A percentile compares a stretch with the other conserved stretches of the same genome.
Evolutionary conservation across 2,888 invertebrate genomes (phyloP).

Genomic region (Apamea monoglypha): DNA sequence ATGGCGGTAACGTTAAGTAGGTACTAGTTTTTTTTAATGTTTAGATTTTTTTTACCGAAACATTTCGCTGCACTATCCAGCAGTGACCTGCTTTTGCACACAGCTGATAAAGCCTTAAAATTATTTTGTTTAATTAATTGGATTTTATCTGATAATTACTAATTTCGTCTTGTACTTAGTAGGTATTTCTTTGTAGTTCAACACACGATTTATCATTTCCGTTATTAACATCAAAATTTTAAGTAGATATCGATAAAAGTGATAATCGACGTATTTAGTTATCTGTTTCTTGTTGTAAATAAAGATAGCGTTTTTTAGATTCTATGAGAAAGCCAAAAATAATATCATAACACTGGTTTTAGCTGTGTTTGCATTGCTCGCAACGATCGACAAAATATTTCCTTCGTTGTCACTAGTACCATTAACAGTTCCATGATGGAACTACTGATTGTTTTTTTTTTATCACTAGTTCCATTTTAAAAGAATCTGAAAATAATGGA

Average conservation of each 20-base stretch:
- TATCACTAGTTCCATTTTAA: no score
- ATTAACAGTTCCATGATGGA: no score
- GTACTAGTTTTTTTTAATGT: not conserved
- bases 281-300: conserved; percentile 23
- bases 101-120: not conserved
- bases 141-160: not conserved
- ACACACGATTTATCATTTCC: conserved; percentile 27
- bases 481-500: no score
- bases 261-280: conserved; percentile 21
- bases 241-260: conserved; percentile 15
- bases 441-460: no score
- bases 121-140: not conserved
- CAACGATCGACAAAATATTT: not conserved
- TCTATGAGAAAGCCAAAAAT: not conserved
- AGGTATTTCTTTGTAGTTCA: conserved; percentile 15
- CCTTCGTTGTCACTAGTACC: no score
- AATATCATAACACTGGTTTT: not conserved
- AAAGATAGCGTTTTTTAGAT: conserved; percentile 1
- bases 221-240: conserved; percentile 10
- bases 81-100: not conserved
- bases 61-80: not conserved
- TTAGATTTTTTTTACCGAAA: not conserved
- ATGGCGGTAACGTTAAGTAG: not conserved
- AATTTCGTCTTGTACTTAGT: not conserved
- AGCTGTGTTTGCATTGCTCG: not conserved